phyloP scores from a whole-genome alignment of 2,113 vertebrate species.

The Machaerirhynchus nigripectus region DNA sequence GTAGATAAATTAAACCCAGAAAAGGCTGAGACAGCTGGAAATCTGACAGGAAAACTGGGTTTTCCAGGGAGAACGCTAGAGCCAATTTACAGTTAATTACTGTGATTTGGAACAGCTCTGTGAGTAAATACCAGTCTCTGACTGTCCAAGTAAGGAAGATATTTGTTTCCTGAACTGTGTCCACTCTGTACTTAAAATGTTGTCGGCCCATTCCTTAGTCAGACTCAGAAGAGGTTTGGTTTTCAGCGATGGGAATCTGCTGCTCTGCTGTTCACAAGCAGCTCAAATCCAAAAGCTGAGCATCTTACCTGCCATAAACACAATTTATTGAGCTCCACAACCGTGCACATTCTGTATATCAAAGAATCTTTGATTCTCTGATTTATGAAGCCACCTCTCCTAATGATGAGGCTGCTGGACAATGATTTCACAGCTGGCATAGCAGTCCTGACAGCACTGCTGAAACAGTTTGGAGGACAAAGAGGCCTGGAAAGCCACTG shows the following conservation, averaged over 20 bases:
- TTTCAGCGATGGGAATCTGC: background rate
- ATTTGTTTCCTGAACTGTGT: constrained; percentile 61
- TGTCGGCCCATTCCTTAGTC: constrained; percentile 17
- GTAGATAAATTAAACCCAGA: constrained; percentile 34
- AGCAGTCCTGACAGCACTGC: background rate
- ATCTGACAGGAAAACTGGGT: constrained; percentile 40
- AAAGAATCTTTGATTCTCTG: rapidly evolving
- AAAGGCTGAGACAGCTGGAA: constrained; percentile 48
- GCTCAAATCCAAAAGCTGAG: background rate
- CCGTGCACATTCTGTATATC: rapidly evolving
- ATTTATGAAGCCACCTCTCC: background rate
- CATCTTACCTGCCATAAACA: background rate
- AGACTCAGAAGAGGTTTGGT: background rate
- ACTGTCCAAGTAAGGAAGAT: constrained; percentile 55
- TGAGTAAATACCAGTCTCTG: constrained; percentile 50
- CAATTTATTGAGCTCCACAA: background rate
- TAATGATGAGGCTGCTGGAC: background rate
- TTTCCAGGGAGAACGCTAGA: constrained; percentile 54
- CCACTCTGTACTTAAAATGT: constrained; percentile 20
- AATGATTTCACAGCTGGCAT: background rate
- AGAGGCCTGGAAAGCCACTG: background rate
- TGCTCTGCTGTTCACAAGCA: background rate
- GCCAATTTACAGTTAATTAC: constrained; percentile 69
- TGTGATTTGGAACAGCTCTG: constrained; percentile 63
- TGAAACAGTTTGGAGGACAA: background rate